Evolutionary conservation across 2,888 invertebrate genomes (phyloP).

Genomic region (Amiota communis): DNA sequence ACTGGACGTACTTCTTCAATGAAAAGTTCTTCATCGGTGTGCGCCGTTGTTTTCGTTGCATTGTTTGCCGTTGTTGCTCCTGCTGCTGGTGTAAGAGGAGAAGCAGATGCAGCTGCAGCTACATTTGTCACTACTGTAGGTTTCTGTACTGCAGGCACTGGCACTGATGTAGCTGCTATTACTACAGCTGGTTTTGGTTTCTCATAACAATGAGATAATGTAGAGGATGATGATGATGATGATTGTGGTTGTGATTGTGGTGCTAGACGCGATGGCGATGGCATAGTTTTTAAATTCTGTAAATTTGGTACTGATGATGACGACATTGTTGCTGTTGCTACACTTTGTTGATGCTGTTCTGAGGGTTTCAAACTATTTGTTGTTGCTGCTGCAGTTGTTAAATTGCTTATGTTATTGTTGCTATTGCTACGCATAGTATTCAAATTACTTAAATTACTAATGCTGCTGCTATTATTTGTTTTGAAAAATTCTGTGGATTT

Average conservation of each 20-base stretch:
- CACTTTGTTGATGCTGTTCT: background rate
- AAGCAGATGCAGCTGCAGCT: background rate
- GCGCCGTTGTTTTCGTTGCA: slow-evolving; percentile 29
- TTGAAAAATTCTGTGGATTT: slow-evolving; percentile 66
- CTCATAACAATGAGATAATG: slow-evolving; percentile 39
- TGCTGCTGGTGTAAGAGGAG: slow-evolving; percentile 31
- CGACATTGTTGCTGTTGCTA: background rate
- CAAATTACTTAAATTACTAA: slow-evolving; percentile 47
- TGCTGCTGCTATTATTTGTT: slow-evolving; percentile 40
- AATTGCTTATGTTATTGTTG: slow-evolving; percentile 23
- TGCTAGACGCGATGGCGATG: background rate
- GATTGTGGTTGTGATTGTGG: slow-evolving; percentile 33
- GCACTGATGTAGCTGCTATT: slow-evolving; percentile 33
- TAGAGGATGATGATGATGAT: slow-evolving; percentile 19
- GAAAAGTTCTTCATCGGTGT: slow-evolving; percentile 70
- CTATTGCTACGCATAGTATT: slow-evolving; percentile 42
- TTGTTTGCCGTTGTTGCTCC: slow-evolving; percentile 34
- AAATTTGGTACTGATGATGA: too few relatives aligned
- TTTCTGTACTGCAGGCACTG: slow-evolving; percentile 2
- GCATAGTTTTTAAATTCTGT: background rate
- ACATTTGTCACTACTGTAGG: background rate
- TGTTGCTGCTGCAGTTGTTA: background rate
- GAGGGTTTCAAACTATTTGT: slow-evolving; percentile 1
- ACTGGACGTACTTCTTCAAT: slow-evolving; percentile 72
- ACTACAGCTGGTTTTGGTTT: slow-evolving; percentile 37